Evolutionary conservation across 2,113 vertebrate genomes (phyloP), one percentile per base, ranked within the genome.

Genomic region (Synchiropus splendidus): DNA sequence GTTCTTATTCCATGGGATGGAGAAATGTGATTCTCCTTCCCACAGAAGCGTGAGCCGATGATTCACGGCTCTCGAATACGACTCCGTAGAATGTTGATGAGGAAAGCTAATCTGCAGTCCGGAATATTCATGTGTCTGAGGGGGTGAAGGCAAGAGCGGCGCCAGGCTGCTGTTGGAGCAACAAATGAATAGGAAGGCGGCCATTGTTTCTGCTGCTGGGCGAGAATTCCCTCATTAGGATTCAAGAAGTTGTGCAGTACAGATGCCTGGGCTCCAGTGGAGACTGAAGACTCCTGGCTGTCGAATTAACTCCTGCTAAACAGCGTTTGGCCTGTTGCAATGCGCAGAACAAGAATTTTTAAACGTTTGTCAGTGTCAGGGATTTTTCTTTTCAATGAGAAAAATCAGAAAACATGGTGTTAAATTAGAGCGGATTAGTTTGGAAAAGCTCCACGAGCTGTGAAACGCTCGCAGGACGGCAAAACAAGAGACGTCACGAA

Each of bases 301-400:
- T 74, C 72, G 54, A 75, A 77, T 79, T 68, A 75, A 66, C 63
- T 69, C 48, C 44, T 48, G 55, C 68, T 58, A 71, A 77, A 73
- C 67, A 71, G 45, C 45, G 45, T 57, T 65, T 55, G 54, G 59
- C 37, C 54, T 69, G 47, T 61, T 65, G 52, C 59, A 53, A 58
- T 51, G 40, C 54, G 48, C 16, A 14, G 1, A 39, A 55, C 31
- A 2, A 42, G 49, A 43, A 46, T 38, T 61, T 58, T 44, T 40
- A 44, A 58, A 53, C 18, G 55, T 11, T 33, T 15, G 1, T 40
- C 36, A 35, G 27, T 27, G 4, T 45, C 31, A n/a, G 18, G 54
- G 39, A 45, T 33, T 50, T 55, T 40, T 43, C 18, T 21, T 27
- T 27, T 27, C 4, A 8, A 27, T 8, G 4, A 8, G 21, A 27